Evolutionary conservation across 2,888 invertebrate species (phyloP).

Genomic region (Cryptus armator): DNA sequence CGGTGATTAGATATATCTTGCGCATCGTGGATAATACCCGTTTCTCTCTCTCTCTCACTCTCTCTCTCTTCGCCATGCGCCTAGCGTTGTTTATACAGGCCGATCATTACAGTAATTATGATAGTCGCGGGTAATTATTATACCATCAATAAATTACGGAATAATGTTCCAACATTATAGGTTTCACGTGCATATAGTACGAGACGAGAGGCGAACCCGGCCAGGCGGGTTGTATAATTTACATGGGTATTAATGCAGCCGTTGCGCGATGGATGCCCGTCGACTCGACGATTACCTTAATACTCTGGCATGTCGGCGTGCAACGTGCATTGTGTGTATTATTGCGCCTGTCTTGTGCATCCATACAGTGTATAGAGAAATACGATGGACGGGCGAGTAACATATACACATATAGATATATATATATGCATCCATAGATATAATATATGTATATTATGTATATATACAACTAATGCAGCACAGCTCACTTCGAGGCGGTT

Average conservation of each 20-base stretch:
- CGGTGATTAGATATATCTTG: slow-evolving; percentile 69
- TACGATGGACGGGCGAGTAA: slow-evolving; percentile 34
- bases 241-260: slow-evolving; percentile 73
- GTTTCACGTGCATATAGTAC: slow-evolving; percentile 60
- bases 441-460: not conserved
- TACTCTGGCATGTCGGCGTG: slow-evolving; percentile 62
- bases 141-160: slow-evolving; percentile 75
- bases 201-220: slow-evolving; percentile 13
- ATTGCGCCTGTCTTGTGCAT: slow-evolving; percentile 68
- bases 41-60: not conserved
- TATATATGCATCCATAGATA: not conserved
- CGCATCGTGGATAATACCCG: slow-evolving; percentile 40
- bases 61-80: not conserved
- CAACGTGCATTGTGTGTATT: slow-evolving; percentile 69
- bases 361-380: slow-evolving; percentile 34
- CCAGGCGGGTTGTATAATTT: slow-evolving; percentile 71
- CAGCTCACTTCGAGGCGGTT: slow-evolving; percentile 39
- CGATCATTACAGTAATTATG: slow-evolving; percentile 75
- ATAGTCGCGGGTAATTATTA: slow-evolving; percentile 75
- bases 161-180: slow-evolving; percentile 75
- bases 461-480: slow-evolving; percentile 3
- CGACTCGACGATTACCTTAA: slow-evolving; percentile 72
- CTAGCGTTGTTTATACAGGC: slow-evolving; percentile 73
- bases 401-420: not conserved
- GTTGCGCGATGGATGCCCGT: slow-evolving; percentile 67